A percentile compares a stretch with the other conserved stretches of the same genome.
Conservation (phyloP, 2,113 vertebrate genomes). For the Ceyx margarethae region DNA sequence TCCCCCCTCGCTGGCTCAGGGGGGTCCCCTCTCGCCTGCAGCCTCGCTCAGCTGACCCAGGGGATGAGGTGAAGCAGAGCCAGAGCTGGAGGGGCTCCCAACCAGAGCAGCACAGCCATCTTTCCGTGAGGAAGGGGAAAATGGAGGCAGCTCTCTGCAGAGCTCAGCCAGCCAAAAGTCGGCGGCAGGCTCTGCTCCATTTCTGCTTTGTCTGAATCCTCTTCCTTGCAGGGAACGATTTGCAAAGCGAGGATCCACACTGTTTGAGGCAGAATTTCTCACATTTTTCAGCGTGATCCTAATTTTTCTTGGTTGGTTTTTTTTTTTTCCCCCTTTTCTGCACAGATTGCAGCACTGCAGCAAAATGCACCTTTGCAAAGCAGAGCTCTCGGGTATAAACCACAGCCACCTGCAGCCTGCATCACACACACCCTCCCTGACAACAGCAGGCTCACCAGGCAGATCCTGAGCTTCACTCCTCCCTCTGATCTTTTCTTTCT, state of each 20-base stretch:
- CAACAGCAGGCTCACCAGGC: not conserved
- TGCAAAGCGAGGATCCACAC: not conserved
- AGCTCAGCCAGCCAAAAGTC: constrained; percentile 66
- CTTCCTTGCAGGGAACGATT: not conserved
- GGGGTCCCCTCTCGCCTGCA: constrained; percentile 74
- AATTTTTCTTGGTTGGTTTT: not conserved
- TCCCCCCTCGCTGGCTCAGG: constrained; percentile 76
- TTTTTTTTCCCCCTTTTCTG: not conserved
- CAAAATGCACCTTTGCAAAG: not conserved
- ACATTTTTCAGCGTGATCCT: rapidly evolving
- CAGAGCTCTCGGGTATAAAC: not conserved
- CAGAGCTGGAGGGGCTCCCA: constrained; percentile 46
- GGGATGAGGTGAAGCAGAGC: not conserved
- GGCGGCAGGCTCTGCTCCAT: not conserved
- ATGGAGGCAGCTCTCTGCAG: constrained; percentile 80
- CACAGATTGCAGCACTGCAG: not conserved
- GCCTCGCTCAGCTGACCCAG: constrained; percentile 68
- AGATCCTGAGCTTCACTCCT: not conserved
- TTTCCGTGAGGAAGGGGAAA: constrained; percentile 75
- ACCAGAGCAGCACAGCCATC: constrained; percentile 66
- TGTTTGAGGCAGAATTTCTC: not conserved
- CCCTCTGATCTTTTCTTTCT: not conserved
- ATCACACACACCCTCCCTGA: not conserved
- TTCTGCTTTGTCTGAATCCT: not conserved
- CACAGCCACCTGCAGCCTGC: not conserved